Percentiles rank a stretch among this genome's conserved stretches.
Evolutionary conservation across 2,113 vertebrate genomes (phyloP).

Genomic region (Aythya baeri): DNA sequence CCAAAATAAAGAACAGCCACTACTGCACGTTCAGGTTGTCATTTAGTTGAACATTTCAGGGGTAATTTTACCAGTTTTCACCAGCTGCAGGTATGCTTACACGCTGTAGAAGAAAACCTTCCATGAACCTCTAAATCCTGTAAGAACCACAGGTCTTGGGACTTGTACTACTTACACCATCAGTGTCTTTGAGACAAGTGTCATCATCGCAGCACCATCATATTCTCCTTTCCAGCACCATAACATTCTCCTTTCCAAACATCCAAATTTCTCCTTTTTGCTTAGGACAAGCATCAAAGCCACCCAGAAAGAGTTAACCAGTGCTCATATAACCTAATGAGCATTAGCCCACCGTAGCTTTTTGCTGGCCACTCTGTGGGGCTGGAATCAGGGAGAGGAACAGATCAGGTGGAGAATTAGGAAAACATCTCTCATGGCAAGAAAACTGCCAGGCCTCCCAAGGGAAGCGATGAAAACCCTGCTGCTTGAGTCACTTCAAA

Average conservation of each 20-base stretch:
- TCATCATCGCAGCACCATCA: rapidly evolving
- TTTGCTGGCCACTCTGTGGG: rapidly evolving
- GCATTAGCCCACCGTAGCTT: background rate
- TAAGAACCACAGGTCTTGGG: rapidly evolving
- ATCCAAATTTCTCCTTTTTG: background rate
- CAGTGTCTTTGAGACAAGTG: background rate
- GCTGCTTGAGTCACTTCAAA: slow-evolving; percentile 15
- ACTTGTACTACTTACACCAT: rapidly evolving
- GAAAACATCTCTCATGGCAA: slow-evolving; percentile 46
- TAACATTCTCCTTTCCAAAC: no score
- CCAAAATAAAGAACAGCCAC: background rate
- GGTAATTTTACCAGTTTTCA: background rate
- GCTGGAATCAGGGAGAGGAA: background rate
- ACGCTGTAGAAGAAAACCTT: background rate
- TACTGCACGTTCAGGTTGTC: background rate
- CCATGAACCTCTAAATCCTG: background rate
- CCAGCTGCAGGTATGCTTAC: background rate
- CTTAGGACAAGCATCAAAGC: background rate
- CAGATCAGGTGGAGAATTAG: background rate
- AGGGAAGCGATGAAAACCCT: background rate
- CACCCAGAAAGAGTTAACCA: background rate
- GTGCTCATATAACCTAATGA: rapidly evolving
- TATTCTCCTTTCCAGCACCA: no score
- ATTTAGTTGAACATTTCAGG: background rate
- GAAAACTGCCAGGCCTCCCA: background rate